Evolutionary conservation across 2,113 vertebrate species (phyloP), one percentile per base, ranked within the genome.

Genomic region (Engystomops pustulosus): DNA sequence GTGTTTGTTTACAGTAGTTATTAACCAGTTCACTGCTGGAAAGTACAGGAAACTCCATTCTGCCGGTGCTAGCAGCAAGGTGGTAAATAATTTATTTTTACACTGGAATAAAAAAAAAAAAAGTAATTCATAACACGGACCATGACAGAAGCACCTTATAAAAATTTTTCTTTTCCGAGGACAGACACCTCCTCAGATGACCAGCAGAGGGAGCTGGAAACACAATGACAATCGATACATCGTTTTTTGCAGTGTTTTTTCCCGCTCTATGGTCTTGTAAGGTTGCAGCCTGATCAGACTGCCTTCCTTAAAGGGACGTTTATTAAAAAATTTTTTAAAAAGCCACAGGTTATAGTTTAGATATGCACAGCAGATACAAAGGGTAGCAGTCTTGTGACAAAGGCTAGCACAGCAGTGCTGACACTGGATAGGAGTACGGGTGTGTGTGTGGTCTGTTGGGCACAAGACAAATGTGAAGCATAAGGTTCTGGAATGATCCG

Each of bases 1-100:
- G 83, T 79, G 32, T 79, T 85, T 79, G 83, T 79, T 85, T 85
- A 85, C 62, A 85, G 62, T 60, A 27, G 80, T 72, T 84, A 72
- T 36, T 82, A 76, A 53, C 60, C 30, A 45, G 49, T 67, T 77
- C 18, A 62, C 72, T 76, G 72, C 68, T 49, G 32, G 30, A 55
- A 38, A 65, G 45, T 36, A 41, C 45, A 58, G 71, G 2, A 65
- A 69, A 75, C n/a, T 18, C 8, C 3, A 32, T 68, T 49, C 80
- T 82, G 51, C 12, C 23, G 15, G 23, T 25, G 45, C 53, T 8
- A 4, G 58, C 71, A 76, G 41, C 3, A 68, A 30, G 65, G 25
- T 23, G 60, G 72, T n/a, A 36, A 58, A 65, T 49, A n/a, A 62
- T 75, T 60, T 82, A 81, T 83, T 84, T 84, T 65, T 77, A 77